These are phyloP conservation scores for Drosophila nasuta DNA, from an alignment of 1,140 invertebrate species.

Conservation along the genomic window DNA sequence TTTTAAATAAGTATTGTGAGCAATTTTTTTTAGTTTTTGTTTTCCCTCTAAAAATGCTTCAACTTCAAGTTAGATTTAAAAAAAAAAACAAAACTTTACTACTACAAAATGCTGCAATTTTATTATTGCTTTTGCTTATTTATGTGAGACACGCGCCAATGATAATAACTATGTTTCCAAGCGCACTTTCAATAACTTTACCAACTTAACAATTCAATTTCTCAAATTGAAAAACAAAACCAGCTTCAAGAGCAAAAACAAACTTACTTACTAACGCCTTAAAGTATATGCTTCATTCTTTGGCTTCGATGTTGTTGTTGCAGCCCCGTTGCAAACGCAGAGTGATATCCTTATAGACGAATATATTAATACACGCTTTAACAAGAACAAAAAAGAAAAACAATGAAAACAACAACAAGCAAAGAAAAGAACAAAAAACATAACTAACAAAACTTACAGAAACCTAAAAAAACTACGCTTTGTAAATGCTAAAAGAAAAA, in stretches of 20 bases:
- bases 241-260: conserved; percentile 10
- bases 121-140: conserved; percentile 47
- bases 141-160: conserved; percentile 46
- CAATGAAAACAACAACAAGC: conserved; percentile 43
- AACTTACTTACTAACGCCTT: conserved; percentile 59
- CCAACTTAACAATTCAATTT: conserved; percentile 2
- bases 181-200: conserved; percentile 40
- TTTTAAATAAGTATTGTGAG: neutral
- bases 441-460: conserved; percentile 22
- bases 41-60: conserved; percentile 32
- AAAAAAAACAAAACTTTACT: neutral
- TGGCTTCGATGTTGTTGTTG: conserved; percentile 76
- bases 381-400: conserved; percentile 22
- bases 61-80: conserved; percentile 24
- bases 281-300: conserved; percentile 72
- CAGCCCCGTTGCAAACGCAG: conserved; percentile 46
- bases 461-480: conserved; percentile 59
- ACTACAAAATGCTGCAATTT: conserved; percentile 20
- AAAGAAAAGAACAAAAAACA: conserved; percentile 23
- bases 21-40: conserved; percentile 4
- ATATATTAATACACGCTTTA: conserved; percentile 84
- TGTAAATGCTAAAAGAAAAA: conserved; percentile 74
- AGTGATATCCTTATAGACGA: conserved; percentile 81
- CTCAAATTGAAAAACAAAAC: conserved; percentile 8
- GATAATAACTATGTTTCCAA: conserved; percentile 17